Evolutionary conservation across 1,140 invertebrate genomes (phyloP), one percentile per base, ranked within the genome.

Genomic region (Drosophila biarmipes): DNA sequence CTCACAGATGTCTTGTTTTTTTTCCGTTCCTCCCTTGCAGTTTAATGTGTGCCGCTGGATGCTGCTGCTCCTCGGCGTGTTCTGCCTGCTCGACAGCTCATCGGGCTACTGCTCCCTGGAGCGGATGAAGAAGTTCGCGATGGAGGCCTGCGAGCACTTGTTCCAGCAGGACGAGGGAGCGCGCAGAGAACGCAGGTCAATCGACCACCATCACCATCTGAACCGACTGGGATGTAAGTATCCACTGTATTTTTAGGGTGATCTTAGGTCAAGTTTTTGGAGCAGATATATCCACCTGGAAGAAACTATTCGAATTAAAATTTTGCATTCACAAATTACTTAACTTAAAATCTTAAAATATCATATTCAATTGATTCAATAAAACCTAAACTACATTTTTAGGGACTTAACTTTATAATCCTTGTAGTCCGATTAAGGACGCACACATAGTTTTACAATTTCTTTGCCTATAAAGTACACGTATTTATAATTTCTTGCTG

Each of bases 121-220:
- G 37, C 61, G 68, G 11, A 91, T 91, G 90, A 91, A 86, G 21
- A 78, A 67, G 19, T 89, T 76, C 4, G 90, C 90, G 2, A 79
- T 87, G 53, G 86, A 91, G 56, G 90, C 90, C 0, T 91, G 90
- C 29, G 90, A 91, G 52, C 86, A 91, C 21, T 42, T 91, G 2
- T 91, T 91, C 19, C 67, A 77, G 52, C 67, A 77, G 66, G 86
- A 91, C 29, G 90, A 86, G 34, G 72, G 48, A 11, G 53, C 53
- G 6, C 54, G 69, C 6, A 27, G 90, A 6, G 90, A 81, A 1
- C 75, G 72, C 6, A 78, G 90, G 8, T 91, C 90, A 45, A 64
- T 90, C 15, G 85, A 66, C 43, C 73, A 68, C 35, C 61, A 67
- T n/a, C 76, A 84, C 45, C 76, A 90, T 29, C 40, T 52, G 1